These are phyloP conservation scores for Zaprionus africanus DNA, from an alignment of 1,140 invertebrate species.

Conservation along the genomic window DNA sequence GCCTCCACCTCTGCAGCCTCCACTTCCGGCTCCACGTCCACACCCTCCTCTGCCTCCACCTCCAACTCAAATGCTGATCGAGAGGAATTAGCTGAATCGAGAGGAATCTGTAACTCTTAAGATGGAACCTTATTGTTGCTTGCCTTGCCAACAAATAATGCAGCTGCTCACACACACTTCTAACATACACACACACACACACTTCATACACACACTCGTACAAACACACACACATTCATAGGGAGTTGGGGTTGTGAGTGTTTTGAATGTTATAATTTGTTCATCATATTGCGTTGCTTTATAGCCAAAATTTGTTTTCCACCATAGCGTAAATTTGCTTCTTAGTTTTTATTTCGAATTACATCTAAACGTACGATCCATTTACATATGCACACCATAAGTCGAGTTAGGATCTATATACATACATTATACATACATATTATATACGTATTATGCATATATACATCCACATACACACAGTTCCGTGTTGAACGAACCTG, in stretches of 20 bases:
- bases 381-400: conserved; percentile 25
- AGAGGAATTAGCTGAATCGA: not conserved
- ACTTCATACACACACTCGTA: conserved; percentile 26
- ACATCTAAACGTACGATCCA: conserved; percentile 15
- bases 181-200: conserved; percentile 32
- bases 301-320: conserved; percentile 81
- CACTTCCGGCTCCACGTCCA: conserved; percentile 38
- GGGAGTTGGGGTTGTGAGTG: conserved; percentile 61
- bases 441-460: conserved; percentile 37
- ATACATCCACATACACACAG: conserved; percentile 9
- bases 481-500: conserved; percentile 42
- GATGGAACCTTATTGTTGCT: conserved; percentile 62
- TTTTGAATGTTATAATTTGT: conserved; percentile 64
- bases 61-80: conserved; percentile 30
- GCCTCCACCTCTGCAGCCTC: conserved; percentile 12
- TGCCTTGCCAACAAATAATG: conserved; percentile 73
- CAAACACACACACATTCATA: conserved; percentile 35
- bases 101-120: conserved; percentile 38
- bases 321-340: conserved; percentile 74
- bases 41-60: conserved; percentile 22
- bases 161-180: conserved; percentile 58
- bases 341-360: conserved; percentile 64
- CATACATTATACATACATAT: conserved; percentile 32
- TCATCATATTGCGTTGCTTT: conserved; percentile 65
- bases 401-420: conserved; percentile 46